Base-by-base conservation (phyloP, 2,888 invertebrate species). In the Zonitis immaculata region DNA sequence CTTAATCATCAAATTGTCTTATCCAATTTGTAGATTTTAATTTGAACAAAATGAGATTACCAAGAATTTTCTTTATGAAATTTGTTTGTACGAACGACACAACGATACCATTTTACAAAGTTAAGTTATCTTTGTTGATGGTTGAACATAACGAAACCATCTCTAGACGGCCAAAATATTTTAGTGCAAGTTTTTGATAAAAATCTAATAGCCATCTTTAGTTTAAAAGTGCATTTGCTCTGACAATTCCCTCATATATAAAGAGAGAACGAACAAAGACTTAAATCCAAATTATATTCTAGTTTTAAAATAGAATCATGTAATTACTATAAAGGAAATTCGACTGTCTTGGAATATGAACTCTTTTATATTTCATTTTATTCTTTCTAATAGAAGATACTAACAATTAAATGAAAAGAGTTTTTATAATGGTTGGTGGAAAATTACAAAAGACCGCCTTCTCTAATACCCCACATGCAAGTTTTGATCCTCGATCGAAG, bases 341-440 rank as follows among this genome's bases (percentile, higher is more conserved):
- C 16, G 3, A 35, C 16, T 35, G 35, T 35, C 35, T 54, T 49
- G 42, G 46, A 56, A 54, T 58, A 59, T 52, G 51, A 50, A 54
- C 14, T 35, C 8, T 35, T 4, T 8, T 14, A 6, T 16, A 35
- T 35, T 35, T 35, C 35, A 35, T 8, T 8, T 3, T 35, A 35
- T 9, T 35, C 9, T 32, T n/a, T 2, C 3, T 28, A n/a, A 22
- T 22, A 9, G 9, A 27, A 27, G 7, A 25, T 1, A 25, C 7
- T 6, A 1, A 25, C 7, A 25, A n/a, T n/a, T 25, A 27, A 27
- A 27, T 9, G 2, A 9, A 9, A 3, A 27, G 3, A 28, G 4
- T 16, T 4, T 35, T 16, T 16, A 16, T 35, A 3, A 35, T 16
- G 9, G 35, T 16, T 35, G 35, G 35, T 35, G 7, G 14, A 9